These are phyloP conservation scores for Neodiprion fabricii DNA, from an alignment of 1,140 invertebrate genomes.

Conservation along the genomic window DNA sequence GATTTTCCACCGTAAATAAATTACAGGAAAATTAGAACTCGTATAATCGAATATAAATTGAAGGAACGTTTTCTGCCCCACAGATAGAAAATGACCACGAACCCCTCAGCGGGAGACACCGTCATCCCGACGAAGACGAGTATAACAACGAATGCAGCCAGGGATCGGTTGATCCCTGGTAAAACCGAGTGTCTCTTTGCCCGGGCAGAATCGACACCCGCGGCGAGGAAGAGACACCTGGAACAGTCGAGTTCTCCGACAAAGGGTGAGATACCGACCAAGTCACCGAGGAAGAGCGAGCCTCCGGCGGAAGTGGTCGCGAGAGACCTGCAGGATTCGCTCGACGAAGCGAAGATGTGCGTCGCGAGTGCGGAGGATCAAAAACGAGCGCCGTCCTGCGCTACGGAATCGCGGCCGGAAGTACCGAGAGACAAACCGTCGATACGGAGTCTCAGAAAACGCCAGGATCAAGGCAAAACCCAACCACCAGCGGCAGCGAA, in stretches of 20 bases:
- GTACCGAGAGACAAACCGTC: no score
- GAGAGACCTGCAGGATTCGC: background rate
- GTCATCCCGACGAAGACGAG: conserved; percentile 47
- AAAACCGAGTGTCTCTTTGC: conserved; percentile 26
- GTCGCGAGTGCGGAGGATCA: background rate
- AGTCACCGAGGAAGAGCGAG: conserved; percentile 28
- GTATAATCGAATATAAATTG: no score
- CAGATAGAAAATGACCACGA: conserved; percentile 44
- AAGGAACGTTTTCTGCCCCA: conserved; percentile 17
- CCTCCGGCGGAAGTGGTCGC: background rate
- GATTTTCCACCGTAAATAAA: no score
- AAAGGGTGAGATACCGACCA: conserved; percentile 42
- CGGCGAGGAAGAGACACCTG: conserved; percentile 43
- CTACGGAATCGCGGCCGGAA: no score
- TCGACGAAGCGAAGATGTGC: background rate
- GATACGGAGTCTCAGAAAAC: no score
- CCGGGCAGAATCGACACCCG: conserved; percentile 44
- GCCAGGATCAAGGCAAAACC: background rate
- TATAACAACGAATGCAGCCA: conserved; percentile 33
- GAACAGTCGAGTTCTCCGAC: conserved; percentile 33
- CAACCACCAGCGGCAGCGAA: background rate
- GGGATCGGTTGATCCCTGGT: conserved; percentile 25
- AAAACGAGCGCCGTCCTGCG: background rate
- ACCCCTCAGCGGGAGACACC: conserved; percentile 48
- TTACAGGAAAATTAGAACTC: no score